phyloP scores from a whole-genome alignment of 1,140 invertebrate species.

The Zaprionus lachaisei region DNA sequence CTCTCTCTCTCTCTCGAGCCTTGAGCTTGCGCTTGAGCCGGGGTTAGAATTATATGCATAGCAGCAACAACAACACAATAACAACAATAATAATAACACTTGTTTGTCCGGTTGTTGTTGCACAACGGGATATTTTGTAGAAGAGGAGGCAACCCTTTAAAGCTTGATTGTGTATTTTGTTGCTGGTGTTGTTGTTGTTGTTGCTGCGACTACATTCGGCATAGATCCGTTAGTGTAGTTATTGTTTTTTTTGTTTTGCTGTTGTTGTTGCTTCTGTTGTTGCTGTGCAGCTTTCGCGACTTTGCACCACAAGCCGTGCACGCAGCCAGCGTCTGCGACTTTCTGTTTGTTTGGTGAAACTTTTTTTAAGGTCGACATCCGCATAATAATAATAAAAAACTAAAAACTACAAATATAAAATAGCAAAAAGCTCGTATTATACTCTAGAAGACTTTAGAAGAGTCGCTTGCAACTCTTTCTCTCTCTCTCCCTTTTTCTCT shows the following conservation, averaged over 20 bases:
- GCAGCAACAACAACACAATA: slow-evolving; percentile 28
- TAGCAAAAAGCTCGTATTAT: slow-evolving; percentile 27
- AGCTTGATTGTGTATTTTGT: slow-evolving; percentile 13
- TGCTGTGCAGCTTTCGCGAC: slow-evolving; percentile 66
- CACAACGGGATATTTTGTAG: slow-evolving; percentile 78
- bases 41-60: slow-evolving; percentile 59
- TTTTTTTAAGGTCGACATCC: slow-evolving; percentile 73
- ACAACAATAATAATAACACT: slow-evolving; percentile 55
- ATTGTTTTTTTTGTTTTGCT: slow-evolving; percentile 36
- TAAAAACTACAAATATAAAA: slow-evolving; percentile 19
- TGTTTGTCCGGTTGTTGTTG: slow-evolving; percentile 74
- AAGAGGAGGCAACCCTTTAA: slow-evolving; percentile 64
- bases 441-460: slow-evolving; percentile 40
- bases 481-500: neutral
- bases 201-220: slow-evolving; percentile 48
- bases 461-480: slow-evolving; percentile 4
- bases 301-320: slow-evolving; percentile 34
- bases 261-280: slow-evolving; percentile 36
- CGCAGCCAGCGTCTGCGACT: slow-evolving; percentile 58
- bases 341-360: slow-evolving; percentile 80
- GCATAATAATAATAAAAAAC: slow-evolving; percentile 61
- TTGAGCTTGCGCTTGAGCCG: slow-evolving; percentile 71
- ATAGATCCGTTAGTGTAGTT: slow-evolving; percentile 43
- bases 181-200: slow-evolving; percentile 40
- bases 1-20: slow-evolving; percentile 25